Base-by-base conservation (phyloP, 2,888 invertebrate species). In the Limenitis camilla region DNA sequence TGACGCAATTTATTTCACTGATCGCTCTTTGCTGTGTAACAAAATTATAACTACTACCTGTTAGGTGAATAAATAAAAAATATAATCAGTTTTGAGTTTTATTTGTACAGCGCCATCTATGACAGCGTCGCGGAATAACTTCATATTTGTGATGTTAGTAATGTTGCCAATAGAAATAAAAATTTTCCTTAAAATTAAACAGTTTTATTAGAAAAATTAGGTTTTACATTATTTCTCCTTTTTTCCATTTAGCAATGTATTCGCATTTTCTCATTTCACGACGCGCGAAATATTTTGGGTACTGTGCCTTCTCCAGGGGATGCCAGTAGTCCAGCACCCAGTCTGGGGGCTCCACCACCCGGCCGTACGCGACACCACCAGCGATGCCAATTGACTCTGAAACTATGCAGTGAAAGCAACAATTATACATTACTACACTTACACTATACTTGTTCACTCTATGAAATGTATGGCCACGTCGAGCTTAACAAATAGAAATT, bases 271-370 rank as follows among this genome's bases (percentile, higher is more conserved):
- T 90, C 66, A 92, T 82, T 76, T 98, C 98, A 33, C 98, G 90
- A 27, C 87, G 87, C 7, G 92, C 92, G 83, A 98, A 98, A 71
- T 97, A 98, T 68, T 96, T 92, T 0, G 98, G 98, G 79, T 95
- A 98, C 59, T 91, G 91, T 0, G 96, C 96, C 75, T 97, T 98
- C 76, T 98, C 98, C 32, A 95, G 77, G 0, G 97, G 97, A 88
- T 97, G 94, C 98, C 98, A 98, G 65, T 91, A 92, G 76, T 98
- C 98, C 6, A 97, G 65, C 5, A 96, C 87, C 93, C 93, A 94
- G 72, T 98, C 97, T 4, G 95, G 94, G 0, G 90, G 81, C 0
- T 79, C 69, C 0, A 91, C 89, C 36, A 91, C 90, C 67, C 97
- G 90, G 32, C 89, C 91, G 69, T 88, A 91, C 0, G 95, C 94